These are phyloP conservation scores for Tenodera sinensis DNA, from an alignment of 2,888 invertebrate genomes.

Conservation along the genomic window DNA sequence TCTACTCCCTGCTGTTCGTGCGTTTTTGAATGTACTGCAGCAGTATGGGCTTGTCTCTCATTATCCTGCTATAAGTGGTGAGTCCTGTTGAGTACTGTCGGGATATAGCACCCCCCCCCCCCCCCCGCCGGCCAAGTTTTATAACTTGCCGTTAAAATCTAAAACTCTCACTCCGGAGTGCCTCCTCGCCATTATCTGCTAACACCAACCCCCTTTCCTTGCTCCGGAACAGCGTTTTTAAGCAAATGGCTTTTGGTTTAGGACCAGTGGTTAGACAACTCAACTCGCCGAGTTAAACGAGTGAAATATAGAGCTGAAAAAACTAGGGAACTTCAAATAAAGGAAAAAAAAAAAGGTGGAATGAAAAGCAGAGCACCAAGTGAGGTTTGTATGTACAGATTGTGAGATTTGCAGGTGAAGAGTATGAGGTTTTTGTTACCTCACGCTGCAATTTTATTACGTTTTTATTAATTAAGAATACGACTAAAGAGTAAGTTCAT, in stretches of 20 bases:
- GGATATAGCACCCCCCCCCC: background rate
- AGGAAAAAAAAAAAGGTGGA: no score
- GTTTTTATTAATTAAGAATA: no score
- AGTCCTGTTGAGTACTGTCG: background rate
- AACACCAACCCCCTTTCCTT: background rate
- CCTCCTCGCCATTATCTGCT: conserved; percentile 3
- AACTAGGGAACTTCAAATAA: background rate
- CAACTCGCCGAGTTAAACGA: background rate
- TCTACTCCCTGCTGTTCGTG: no score
- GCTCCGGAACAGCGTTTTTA: conserved; percentile 2
- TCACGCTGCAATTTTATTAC: no score
- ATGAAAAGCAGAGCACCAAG: background rate
- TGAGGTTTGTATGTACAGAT: background rate
- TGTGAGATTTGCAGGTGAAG: background rate
- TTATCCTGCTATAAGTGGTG: no score
- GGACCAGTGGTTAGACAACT: background rate
- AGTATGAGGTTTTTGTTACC: background rate
- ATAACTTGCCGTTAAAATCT: conserved; percentile 9
- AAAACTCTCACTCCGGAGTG: background rate
- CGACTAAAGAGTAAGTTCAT: no score
- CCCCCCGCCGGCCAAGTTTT: background rate
- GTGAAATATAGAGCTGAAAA: background rate
- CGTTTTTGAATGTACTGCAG: no score
- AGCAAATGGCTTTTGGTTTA: conserved; percentile 16
- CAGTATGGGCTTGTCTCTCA: no score